Conservation (phyloP, 2,113 vertebrate species). For the Forbesichthys papilliferus region DNA sequence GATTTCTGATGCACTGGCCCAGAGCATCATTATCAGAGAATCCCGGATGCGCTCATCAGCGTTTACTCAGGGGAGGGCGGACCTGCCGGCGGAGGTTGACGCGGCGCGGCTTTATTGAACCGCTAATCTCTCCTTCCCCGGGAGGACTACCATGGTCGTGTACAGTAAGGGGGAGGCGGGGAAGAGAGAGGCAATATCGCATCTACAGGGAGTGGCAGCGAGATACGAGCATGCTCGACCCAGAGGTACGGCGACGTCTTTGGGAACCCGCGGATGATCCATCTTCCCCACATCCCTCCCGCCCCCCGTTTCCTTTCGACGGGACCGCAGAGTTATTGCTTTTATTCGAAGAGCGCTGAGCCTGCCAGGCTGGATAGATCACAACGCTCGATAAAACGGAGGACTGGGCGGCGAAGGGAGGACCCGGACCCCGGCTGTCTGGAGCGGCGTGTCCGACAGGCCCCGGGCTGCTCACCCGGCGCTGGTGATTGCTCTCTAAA, state of each 20-base stretch:
- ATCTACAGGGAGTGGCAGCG: constrained; percentile 49
- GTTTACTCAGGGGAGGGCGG: constrained; percentile 56
- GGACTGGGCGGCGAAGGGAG: constrained; percentile 53
- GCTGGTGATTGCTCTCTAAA: constrained; percentile 64
- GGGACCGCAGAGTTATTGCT: constrained; percentile 63
- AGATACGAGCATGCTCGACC: too few relatives aligned
- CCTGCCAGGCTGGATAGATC: constrained; percentile 74
- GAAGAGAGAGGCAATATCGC: constrained; percentile 68
- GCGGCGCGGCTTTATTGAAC: constrained; percentile 68
- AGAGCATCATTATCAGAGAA: constrained; percentile 45
- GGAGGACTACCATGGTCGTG: constrained; percentile 65
- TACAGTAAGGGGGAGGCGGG: constrained; percentile 55
- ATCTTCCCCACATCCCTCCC: too few relatives aligned
- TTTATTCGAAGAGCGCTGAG: constrained; percentile 69
- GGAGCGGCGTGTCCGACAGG: constrained; percentile 39
- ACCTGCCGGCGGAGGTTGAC: constrained; percentile 50
- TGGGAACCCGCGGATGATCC: too few relatives aligned
- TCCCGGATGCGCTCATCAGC: constrained; percentile 61
- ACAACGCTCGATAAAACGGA: constrained; percentile 61
- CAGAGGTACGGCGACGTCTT: too few relatives aligned
- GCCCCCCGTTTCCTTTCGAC: constrained; percentile 48
- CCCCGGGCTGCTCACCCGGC: constrained; percentile 44
- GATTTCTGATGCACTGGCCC: background rate
- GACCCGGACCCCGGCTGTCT: constrained; percentile 43
- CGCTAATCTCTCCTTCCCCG: constrained; percentile 70